A percentile compares a stretch with the other conserved stretches of the same genome.
Conservation (phyloP, 2,113 vertebrate genomes). For the Corvus moneduloides region DNA sequence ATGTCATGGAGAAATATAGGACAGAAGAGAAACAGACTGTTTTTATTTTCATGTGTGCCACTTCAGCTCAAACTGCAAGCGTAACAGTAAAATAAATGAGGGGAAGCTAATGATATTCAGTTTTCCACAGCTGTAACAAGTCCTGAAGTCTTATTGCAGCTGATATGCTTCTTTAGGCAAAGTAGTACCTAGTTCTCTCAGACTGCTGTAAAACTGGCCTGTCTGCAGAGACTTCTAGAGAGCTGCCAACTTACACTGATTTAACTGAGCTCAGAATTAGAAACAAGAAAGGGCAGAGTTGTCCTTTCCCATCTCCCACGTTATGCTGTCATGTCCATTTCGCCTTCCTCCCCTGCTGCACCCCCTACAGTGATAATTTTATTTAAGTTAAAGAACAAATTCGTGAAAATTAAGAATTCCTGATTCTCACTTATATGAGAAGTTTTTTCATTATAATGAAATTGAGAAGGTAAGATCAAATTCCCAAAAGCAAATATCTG, state of each 20-base stretch:
- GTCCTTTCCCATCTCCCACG: neutral
- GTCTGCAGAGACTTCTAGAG: neutral
- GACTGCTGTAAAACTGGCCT: neutral
- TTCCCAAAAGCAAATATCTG: neutral
- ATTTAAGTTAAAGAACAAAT: neutral
- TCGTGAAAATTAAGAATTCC: neutral
- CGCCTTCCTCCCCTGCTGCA: accelerated
- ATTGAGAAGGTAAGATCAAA: neutral
- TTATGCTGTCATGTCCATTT: neutral
- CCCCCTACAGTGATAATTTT: neutral
- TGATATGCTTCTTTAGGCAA: neutral
- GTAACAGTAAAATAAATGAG: slow-evolving; percentile 45
- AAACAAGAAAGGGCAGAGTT: neutral
- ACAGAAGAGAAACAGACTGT: neutral
- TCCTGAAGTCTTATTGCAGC: neutral
- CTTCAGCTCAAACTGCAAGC: neutral
- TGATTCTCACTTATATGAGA: neutral
- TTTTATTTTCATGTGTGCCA: neutral
- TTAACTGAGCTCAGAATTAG: neutral
- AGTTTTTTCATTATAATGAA: neutral
- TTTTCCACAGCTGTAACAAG: neutral
- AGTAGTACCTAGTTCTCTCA: neutral
- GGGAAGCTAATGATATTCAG: slow-evolving; percentile 6
- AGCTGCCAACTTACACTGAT: neutral
- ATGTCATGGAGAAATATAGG: neutral